These are phyloP conservation scores for Choristoneura rosaceana DNA, from an alignment of 2,888 invertebrate species.

Conservation along the genomic window DNA sequence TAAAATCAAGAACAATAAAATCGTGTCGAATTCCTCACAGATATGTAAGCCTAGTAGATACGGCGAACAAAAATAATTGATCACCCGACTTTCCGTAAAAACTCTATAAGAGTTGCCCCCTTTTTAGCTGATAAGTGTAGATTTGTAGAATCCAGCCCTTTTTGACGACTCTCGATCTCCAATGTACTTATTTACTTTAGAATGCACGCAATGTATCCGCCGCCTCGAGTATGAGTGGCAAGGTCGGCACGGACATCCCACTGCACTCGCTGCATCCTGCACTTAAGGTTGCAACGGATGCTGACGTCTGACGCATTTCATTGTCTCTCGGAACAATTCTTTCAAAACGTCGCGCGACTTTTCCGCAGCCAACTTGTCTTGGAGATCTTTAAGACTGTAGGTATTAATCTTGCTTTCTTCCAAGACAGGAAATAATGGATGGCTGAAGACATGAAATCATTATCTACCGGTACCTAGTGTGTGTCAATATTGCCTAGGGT, in stretches of 20 bases:
- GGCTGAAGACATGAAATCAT: background rate
- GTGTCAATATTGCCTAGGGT: no score
- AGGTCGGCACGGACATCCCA: slow-evolving; percentile 39
- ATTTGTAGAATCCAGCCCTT: background rate
- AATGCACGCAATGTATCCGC: slow-evolving; percentile 27
- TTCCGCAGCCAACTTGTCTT: background rate
- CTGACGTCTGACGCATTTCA: slow-evolving; percentile 30
- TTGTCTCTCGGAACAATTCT: slow-evolving; percentile 30
- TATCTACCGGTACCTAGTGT: no score
- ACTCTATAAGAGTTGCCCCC: no score
- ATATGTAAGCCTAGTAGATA: no score
- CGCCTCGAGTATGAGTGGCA: slow-evolving; percentile 40
- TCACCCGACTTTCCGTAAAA: no score
- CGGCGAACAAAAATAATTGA: no score
- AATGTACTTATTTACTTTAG: background rate
- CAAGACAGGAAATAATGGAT: background rate
- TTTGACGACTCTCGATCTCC: background rate
- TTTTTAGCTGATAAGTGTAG: no score
- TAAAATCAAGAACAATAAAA: no score
- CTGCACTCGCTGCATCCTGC: slow-evolving; percentile 36
- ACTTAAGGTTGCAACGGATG: slow-evolving; percentile 36
- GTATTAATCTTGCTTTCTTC: no score
- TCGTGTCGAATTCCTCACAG: no score
- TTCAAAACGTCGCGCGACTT: slow-evolving; percentile 14
- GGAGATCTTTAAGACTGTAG: background rate